These are phyloP conservation scores for Gerris buenoi DNA, from an alignment of 1,140 invertebrate genomes.

Conservation along the genomic window DNA sequence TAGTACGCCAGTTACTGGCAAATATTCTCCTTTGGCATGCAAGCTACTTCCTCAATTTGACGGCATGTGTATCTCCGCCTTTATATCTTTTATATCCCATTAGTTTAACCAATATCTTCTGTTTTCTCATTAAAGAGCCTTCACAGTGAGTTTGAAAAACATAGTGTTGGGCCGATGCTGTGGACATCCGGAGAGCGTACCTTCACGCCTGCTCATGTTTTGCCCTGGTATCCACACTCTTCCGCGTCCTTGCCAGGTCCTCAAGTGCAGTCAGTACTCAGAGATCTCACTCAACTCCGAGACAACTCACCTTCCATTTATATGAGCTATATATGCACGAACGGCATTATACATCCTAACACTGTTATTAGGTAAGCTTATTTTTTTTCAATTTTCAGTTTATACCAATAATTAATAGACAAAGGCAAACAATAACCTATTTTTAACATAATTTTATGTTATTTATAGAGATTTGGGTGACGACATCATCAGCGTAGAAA, in stretches of 20 bases:
- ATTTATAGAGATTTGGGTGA: constrained; percentile 39
- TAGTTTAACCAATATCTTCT: no score
- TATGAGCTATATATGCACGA: background rate
- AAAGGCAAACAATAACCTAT: no score
- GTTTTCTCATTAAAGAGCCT: background rate
- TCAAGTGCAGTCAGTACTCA: background rate
- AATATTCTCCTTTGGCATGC: no score
- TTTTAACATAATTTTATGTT: no score
- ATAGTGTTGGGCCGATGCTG: background rate
- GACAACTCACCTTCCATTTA: background rate
- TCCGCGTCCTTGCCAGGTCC: background rate
- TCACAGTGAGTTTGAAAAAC: constrained; percentile 11
- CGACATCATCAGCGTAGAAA: constrained; percentile 51
- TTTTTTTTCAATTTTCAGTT: constrained; percentile 6
- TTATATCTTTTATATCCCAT: no score
- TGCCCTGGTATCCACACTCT: background rate
- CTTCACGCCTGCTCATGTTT: background rate
- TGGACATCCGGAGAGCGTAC: background rate
- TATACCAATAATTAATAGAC: no score
- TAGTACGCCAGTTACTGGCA: no score
- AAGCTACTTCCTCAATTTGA: no score
- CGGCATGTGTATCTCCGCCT: no score
- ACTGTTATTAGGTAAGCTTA: background rate
- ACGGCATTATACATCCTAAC: constrained; percentile 1
- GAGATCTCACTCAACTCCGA: background rate